Percentiles rank a stretch among this genome's conserved stretches.
phyloP scores from a whole-genome alignment of 2,888 invertebrate genomes.

The Drosophila neotestacea region DNA sequence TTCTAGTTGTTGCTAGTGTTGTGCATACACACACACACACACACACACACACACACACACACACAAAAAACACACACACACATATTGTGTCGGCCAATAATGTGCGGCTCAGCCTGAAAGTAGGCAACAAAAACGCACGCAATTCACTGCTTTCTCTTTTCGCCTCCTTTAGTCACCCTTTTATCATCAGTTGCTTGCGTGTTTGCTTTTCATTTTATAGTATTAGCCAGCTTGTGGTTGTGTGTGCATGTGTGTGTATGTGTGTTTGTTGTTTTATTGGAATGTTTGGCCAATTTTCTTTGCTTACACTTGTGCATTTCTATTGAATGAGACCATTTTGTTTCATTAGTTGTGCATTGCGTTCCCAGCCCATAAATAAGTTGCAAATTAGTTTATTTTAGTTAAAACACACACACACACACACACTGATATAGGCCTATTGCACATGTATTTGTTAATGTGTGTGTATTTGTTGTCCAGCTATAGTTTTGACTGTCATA shows the following conservation, averaged over 20 bases:
- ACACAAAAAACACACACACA: conserved; percentile 7
- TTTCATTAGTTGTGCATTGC: conserved; percentile 49
- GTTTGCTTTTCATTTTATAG: conserved; percentile 70
- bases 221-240: conserved; percentile 49
- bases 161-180: conserved; percentile 6
- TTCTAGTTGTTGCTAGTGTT: conserved; percentile 43
- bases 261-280: conserved; percentile 18
- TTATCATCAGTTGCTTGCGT: conserved; percentile 59
- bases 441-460: not conserved
- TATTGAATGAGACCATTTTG: conserved; percentile 34
- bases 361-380: conserved; percentile 44
- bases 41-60: conserved; percentile 2
- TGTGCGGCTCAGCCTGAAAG: conserved; percentile 57
- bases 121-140: conserved; percentile 56
- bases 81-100: conserved; percentile 34
- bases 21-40: conserved; percentile 23
- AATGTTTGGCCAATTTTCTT: conserved; percentile 38
- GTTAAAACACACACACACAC: conserved; percentile 8
- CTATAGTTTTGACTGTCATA: conserved; percentile 32
- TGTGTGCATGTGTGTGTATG: conserved; percentile 15
- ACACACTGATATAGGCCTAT: not conserved
- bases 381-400: conserved; percentile 38
- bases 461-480: not conserved
- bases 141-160: conserved; percentile 6
- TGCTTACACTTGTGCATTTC: conserved; percentile 35